Evolutionary conservation across 2,113 vertebrate species (phyloP).

Genomic region (Eleginops maclovinus): DNA sequence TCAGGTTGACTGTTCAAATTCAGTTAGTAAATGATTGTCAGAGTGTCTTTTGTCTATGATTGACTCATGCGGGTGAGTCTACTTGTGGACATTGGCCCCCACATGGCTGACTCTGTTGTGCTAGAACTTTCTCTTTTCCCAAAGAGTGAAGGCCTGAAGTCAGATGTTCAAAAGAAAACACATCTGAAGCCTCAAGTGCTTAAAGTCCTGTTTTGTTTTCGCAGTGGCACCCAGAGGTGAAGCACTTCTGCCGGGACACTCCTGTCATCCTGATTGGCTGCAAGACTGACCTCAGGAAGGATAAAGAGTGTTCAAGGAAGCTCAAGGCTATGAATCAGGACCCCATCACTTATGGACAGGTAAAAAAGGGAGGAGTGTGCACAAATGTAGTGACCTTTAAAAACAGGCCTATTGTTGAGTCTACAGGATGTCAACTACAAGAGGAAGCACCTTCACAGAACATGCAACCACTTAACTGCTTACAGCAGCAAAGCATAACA

Average conservation of each 20-base stretch:
- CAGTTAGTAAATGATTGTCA: constrained; percentile 52
- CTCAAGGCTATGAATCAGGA: constrained; percentile 86
- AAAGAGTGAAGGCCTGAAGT: neutral
- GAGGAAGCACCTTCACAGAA: constrained; percentile 23
- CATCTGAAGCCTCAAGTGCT: neutral
- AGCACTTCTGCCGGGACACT: constrained; percentile 90
- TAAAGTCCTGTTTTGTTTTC: neutral
- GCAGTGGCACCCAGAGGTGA: constrained; percentile 95
- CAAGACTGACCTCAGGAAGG: constrained; percentile 96
- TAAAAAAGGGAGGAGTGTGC: constrained; percentile 58
- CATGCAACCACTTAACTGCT: neutral
- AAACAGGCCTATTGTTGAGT: neutral
- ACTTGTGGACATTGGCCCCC: constrained; percentile 45
- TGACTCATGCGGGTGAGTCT: constrained; percentile 32
- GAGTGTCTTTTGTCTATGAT: constrained; percentile 46
- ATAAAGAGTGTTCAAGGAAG: constrained; percentile 91
- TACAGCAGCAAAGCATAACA: neutral
- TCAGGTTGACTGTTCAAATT: constrained; percentile 19
- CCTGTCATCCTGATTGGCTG: constrained; percentile 95
- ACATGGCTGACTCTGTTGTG: neutral
- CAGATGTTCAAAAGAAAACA: neutral
- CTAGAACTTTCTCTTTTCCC: neutral
- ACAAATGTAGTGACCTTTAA: neutral
- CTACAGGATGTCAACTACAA: constrained; percentile 4
- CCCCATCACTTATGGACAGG: constrained; percentile 93